Percentiles rank a stretch among this genome's conserved stretches.
phyloP scores from a whole-genome alignment of 2,888 invertebrate genomes.

The Eustalomyia histrio region DNA sequence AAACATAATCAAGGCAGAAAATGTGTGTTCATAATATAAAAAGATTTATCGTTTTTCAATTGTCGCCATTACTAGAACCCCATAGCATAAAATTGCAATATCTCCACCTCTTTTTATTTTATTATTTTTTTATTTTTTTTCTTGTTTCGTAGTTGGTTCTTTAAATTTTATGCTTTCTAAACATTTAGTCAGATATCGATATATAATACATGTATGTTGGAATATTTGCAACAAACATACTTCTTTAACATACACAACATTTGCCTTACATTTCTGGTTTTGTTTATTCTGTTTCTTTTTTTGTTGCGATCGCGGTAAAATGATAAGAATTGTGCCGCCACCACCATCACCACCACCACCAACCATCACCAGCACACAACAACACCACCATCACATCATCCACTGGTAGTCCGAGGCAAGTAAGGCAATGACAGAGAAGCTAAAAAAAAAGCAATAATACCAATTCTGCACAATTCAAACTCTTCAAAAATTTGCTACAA shows the following conservation, averaged over 20 bases:
- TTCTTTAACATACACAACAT: neutral
- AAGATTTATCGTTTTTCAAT: conserved; percentile 77
- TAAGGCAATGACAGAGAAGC: neutral
- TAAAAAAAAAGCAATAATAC: conserved; percentile 41
- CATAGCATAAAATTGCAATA: conserved; percentile 61
- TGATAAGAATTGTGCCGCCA: conserved; percentile 66
- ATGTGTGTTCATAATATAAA: conserved; percentile 69
- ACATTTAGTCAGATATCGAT: conserved; percentile 17
- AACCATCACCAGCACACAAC: conserved; percentile 12
- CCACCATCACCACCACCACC: conserved; percentile 27
- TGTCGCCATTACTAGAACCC: conserved; percentile 71
- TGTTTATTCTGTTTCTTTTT: conserved; percentile 30
- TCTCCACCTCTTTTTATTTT: conserved; percentile 23
- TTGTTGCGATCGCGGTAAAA: conserved; percentile 60
- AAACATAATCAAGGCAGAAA: conserved; percentile 1
- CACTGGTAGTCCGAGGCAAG: conserved; percentile 13
- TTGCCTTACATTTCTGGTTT: conserved; percentile 44
- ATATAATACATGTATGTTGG: neutral
- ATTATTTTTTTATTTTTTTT: too few species aligned
- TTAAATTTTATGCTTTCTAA: conserved; percentile 51
- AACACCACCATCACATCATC: conserved; percentile 21
- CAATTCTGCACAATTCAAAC: conserved; percentile 45
- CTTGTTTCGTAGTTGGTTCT: conserved; percentile 38
- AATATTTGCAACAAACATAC: too few species aligned
- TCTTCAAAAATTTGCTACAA: conserved; percentile 50